These are phyloP conservation scores for Drosophila yakuba DNA, from an alignment of 1,140 invertebrate genomes.

Conservation along the genomic window DNA sequence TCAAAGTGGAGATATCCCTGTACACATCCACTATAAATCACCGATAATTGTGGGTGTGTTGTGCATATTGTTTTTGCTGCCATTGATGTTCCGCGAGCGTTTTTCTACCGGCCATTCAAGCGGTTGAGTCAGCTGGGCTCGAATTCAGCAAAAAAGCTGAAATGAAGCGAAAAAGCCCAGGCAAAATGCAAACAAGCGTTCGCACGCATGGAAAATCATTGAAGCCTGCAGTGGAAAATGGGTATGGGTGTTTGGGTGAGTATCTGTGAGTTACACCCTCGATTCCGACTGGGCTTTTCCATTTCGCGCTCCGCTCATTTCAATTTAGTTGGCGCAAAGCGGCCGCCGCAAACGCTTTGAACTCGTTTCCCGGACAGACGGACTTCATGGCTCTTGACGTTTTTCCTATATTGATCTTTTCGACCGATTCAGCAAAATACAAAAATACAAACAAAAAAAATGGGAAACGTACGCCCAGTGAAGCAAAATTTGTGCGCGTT, in stretches of 20 bases:
- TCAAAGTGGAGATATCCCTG: slow-evolving; percentile 21
- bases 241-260: slow-evolving; percentile 20
- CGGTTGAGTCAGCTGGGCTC: slow-evolving; percentile 31
- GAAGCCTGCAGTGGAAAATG: slow-evolving; percentile 63
- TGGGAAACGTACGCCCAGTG: background rate
- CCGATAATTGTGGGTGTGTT: slow-evolving; percentile 64
- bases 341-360: slow-evolving; percentile 79
- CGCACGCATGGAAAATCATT: slow-evolving; percentile 82
- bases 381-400: slow-evolving; percentile 29
- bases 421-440: slow-evolving; percentile 28
- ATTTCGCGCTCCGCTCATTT: slow-evolving; percentile 71
- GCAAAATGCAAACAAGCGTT: slow-evolving; percentile 49
- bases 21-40: slow-evolving; percentile 16
- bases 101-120: slow-evolving; percentile 53
- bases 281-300: slow-evolving; percentile 54
- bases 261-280: slow-evolving; percentile 61
- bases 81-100: slow-evolving; percentile 50
- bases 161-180: background rate
- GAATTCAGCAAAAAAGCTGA: background rate
- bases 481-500: slow-evolving; percentile 69
- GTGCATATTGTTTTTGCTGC: slow-evolving; percentile 44
- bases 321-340: slow-evolving; percentile 76
- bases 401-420: slow-evolving; percentile 69
- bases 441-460: slow-evolving; percentile 8
- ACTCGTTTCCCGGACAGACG: slow-evolving; percentile 75